Evolutionary conservation across 2,888 invertebrate genomes (phyloP).

Genomic region (Tetragnatha montana): DNA sequence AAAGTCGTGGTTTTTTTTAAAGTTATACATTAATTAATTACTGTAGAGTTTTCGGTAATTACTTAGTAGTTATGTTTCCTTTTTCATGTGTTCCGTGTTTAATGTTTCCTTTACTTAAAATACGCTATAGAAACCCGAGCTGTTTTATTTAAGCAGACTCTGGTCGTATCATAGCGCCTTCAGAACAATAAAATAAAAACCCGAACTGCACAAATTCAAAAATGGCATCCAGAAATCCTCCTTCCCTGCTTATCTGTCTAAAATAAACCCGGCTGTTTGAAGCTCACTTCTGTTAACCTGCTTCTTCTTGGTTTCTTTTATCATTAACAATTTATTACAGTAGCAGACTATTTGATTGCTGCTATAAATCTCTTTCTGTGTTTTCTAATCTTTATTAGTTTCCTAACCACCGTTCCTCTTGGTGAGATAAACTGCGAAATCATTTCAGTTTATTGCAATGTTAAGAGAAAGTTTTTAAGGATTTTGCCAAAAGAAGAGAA

Average conservation of each 20-base stretch:
- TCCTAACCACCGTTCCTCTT: neutral
- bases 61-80: no score
- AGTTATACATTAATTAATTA: no score
- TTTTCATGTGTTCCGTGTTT: no score
- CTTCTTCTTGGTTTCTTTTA: neutral
- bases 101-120: no score
- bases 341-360: neutral
- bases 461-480: neutral
- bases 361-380: slow-evolving; percentile 8
- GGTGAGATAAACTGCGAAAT: neutral
- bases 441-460: slow-evolving; percentile 3
- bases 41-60: no score
- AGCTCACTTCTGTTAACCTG: neutral
- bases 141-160: no score
- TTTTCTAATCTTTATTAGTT: slow-evolving; percentile 5
- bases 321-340: slow-evolving; percentile 14
- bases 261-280: neutral
- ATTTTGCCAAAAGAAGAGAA: slow-evolving; percentile 11
- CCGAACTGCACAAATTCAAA: no score
- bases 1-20: no score
- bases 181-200: no score
- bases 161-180: no score
- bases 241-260: neutral
- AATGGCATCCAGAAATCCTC: no score
- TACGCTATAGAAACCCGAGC: no score